phyloP scores from a whole-genome alignment of 2,888 invertebrate genomes.

The Acleris literana region DNA sequence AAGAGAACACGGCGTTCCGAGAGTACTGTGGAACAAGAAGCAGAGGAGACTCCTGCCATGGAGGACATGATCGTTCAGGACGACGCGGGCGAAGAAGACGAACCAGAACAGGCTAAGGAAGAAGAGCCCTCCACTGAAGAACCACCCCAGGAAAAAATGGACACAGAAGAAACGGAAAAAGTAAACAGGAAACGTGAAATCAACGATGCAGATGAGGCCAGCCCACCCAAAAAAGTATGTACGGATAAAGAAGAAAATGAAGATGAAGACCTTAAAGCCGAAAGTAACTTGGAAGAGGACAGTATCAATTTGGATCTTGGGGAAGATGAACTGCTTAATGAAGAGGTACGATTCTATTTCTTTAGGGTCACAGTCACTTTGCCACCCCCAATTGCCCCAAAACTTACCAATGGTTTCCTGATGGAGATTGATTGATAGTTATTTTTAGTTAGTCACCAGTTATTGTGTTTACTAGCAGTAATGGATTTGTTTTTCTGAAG shows the following conservation, averaged over 20 bases:
- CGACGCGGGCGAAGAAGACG: conserved; percentile 74
- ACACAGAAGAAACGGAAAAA: conserved; percentile 63
- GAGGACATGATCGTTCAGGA: conserved; percentile 80
- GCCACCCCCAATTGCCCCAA: conserved; percentile 50
- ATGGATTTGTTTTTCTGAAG: conserved; percentile 36
- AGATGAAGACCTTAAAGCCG: conserved; percentile 71
- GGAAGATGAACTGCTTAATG: conserved; percentile 91
- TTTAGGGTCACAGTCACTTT: conserved; percentile 72
- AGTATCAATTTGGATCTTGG: conserved; percentile 91
- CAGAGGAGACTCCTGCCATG: conserved; percentile 73
- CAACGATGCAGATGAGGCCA: conserved; percentile 65
- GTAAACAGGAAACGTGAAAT: conserved; percentile 66
- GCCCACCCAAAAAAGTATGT: conserved; percentile 68
- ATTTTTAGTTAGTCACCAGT: conserved; percentile 29
- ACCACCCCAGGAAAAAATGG: conserved; percentile 58
- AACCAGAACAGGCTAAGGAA: conserved; percentile 52
- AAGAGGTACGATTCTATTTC: conserved; percentile 87
- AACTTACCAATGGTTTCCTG: conserved; percentile 61
- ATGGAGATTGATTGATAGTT: conserved; percentile 71
- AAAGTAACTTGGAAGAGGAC: conserved; percentile 88
- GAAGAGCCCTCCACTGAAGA: conserved; percentile 30
- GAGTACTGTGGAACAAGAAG: conserved; percentile 66
- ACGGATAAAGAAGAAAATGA: conserved; percentile 61
- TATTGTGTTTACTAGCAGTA: conserved; percentile 43
- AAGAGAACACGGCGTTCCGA: conserved; percentile 76